These are phyloP conservation scores for Aulostomus chinensis DNA, from an alignment of 2,797 vertebrate species.

Conservation along the genomic window DNA sequence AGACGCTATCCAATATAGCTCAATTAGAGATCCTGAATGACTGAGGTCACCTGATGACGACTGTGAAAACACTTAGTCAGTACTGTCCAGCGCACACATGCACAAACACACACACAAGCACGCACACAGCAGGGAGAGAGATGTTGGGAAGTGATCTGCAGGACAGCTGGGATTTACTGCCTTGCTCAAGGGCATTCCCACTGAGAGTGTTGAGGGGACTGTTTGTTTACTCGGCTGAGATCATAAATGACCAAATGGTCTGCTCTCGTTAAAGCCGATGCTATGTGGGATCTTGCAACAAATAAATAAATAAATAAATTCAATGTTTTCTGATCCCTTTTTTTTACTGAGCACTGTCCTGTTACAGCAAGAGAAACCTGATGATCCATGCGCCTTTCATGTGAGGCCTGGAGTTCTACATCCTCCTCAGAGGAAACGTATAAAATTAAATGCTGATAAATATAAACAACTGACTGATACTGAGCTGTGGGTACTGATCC, in stretches of 20 bases:
- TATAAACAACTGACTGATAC: too few relatives aligned
- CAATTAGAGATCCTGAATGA: slow-evolving; percentile 29
- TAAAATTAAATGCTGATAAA: too few relatives aligned
- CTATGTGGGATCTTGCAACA: slow-evolving; percentile 25
- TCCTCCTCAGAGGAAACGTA: too few relatives aligned
- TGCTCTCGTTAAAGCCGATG: slow-evolving; percentile 47
- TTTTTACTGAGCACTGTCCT: neutral
- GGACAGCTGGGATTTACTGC: slow-evolving; percentile 74
- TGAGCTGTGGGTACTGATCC: too few relatives aligned
- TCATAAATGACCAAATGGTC: slow-evolving; percentile 62
- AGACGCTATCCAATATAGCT: slow-evolving; percentile 46
- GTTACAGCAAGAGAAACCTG: neutral
- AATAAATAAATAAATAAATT: slow-evolving; percentile 11
- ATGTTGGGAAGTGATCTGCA: slow-evolving; percentile 68
- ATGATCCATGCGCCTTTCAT: slow-evolving; percentile 3
- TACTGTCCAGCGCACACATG: too few relatives aligned
- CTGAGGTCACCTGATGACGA: neutral
- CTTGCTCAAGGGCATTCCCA: slow-evolving; percentile 73
- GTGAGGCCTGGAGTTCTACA: neutral
- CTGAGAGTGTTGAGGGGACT: slow-evolving; percentile 42
- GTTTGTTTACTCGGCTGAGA: slow-evolving; percentile 51
- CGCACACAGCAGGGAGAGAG: slow-evolving; percentile 38
- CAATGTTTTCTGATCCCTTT: neutral
- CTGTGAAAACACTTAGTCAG: too few relatives aligned
- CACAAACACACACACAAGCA: too few relatives aligned